phyloP scores from a whole-genome alignment of 2,113 vertebrate species.

The cattle (Bos taurus) region ARS-UCD2.0 NC_037332.1:93517501-93518000 shows the following conservation, averaged over 20 bases:
- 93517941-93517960: neutral
- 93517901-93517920: neutral
- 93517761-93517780: neutral
- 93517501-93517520: fast-evolving
- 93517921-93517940: neutral
- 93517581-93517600: neutral
- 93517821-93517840: neutral
- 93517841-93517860: neutral
- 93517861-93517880: neutral
- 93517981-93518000: neutral
- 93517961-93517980: neutral
- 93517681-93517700: neutral
- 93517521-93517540: neutral
- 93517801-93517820: neutral
- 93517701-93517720: neutral
- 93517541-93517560: neutral
- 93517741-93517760: neutral
- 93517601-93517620: neutral
- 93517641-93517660: neutral
- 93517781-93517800: neutral
- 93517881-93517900: neutral
- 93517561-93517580: neutral
- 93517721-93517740: neutral
- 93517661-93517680: neutral
- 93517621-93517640: neutral